Base-by-base conservation (phyloP, 1,140 invertebrate genomes). In the Cotesia vestalis region DNA sequence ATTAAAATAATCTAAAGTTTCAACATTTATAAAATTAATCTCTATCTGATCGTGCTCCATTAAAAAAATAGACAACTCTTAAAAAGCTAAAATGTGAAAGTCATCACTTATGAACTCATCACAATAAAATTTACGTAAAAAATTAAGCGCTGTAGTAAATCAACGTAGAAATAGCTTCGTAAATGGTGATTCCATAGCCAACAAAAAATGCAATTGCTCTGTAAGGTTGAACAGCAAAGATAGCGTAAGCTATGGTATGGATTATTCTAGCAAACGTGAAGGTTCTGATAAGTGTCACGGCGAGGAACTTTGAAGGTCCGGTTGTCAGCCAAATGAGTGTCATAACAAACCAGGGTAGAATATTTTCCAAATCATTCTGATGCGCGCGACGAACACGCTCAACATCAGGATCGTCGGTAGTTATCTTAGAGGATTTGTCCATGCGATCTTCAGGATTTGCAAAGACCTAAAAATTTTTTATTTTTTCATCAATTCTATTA, bases 361-460 rank as follows among this genome's bases (percentile, higher is more conserved):
- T 89, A 76, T 91, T 91, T 79, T 91, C 91, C 70, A 92, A 71
- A 79, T 92, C 91, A 77, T 92, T 92, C 74, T 86, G 80, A 78
- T 92, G 91, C 17, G 89, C 90, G 75, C 90, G 90, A 71, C 80
- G 80, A 12, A 88, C 83, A 73, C 89, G 84, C 76, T 89, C 88
- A 4, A 89, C 83, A 76, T 89, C 85, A 4, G 82, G 81, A 71
- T 89, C 85, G 73, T 87, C 85, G 55, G 78, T 82, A 71, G 81
- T 84, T 4, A 88, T 83, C 76, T 88, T 86, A 6, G 81, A 76
- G 20, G 83, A 83, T 55, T 83, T 82, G 0, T 57, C 14, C 8
- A n/a, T 4, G 27, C 80, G 72, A 77, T 90, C 89, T 78, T 90
- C 89, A 0, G 86, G 87, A 76, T 89, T 92, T 20, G 86, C 80